A percentile compares a stretch with the other conserved stretches of the same genome.
These are phyloP conservation scores for Phyllotreta cruciferae DNA, from an alignment of 2,888 invertebrate genomes.

Conservation along the genomic window DNA sequence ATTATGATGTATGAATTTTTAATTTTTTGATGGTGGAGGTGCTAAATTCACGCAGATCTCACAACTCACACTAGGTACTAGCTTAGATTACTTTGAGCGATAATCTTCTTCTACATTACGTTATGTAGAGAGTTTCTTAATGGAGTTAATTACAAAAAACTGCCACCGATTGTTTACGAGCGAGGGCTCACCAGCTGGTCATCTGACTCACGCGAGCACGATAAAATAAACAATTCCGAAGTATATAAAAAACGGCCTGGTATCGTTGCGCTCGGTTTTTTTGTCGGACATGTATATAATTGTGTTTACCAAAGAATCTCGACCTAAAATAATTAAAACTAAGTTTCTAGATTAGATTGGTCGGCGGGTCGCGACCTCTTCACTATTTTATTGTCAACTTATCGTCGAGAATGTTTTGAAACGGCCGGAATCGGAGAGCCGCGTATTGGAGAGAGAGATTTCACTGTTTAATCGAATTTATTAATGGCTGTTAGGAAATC, in stretches of 20 bases:
- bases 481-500: slow-evolving; percentile 17
- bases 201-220: no score
- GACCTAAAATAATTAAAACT: slow-evolving; percentile 40
- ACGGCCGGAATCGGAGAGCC: slow-evolving; percentile 37
- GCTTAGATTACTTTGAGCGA: no score
- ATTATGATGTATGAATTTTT: no score
- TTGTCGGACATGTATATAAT: slow-evolving; percentile 20
- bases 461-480: slow-evolving; percentile 22
- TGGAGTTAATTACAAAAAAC: no score
- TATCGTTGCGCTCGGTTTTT: slow-evolving; percentile 19
- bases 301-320: slow-evolving; percentile 33
- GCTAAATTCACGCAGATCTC: no score
- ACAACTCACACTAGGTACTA: no score
- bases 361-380: slow-evolving; percentile 52
- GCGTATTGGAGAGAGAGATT: slow-evolving; percentile 21
- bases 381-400: slow-evolving; percentile 55
- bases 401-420: slow-evolving; percentile 48
- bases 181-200: not conserved
- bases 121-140: no score
- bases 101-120: no score
- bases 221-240: no score
- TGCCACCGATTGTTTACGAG: no score
- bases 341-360: slow-evolving; percentile 49
- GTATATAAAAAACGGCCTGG: not conserved
- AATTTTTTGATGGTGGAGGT: no score